Percentiles rank a stretch among this genome's conserved stretches.
Conservation (phyloP, 2,888 invertebrate species). For the Ypsolopha scabrella region DNA sequence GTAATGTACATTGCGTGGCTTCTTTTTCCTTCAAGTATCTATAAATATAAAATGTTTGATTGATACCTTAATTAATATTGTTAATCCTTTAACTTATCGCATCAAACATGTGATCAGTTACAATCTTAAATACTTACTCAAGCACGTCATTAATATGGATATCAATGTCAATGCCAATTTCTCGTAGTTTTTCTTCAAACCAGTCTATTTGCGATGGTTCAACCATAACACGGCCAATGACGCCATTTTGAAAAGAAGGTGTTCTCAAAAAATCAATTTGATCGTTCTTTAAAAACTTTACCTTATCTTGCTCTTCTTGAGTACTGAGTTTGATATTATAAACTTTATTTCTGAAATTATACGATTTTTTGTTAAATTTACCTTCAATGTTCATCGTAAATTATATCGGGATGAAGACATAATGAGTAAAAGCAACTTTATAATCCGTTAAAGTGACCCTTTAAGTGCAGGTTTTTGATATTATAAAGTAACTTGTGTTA, state of each 20-base stretch:
- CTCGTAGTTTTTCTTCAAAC: conserved; percentile 36
- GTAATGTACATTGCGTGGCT: conserved; percentile 3
- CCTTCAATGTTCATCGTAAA: too few relatives aligned
- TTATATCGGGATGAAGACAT: too few relatives aligned
- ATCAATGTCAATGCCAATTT: conserved; percentile 25
- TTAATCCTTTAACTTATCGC: not conserved
- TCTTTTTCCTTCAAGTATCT: conserved; percentile 30
- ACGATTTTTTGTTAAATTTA: not conserved
- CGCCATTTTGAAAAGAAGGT: conserved; percentile 30
- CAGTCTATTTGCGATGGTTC: conserved; percentile 34
- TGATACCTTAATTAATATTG: not conserved
- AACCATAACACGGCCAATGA: conserved; percentile 40
- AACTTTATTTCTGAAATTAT: conserved; percentile 34
- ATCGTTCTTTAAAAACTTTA: conserved; percentile 29
- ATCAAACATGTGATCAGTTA: not conserved
- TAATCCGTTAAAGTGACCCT: too few relatives aligned
- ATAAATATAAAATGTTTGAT: conserved; percentile 11
- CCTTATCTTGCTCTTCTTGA: conserved; percentile 26
- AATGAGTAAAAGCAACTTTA: too few relatives aligned
- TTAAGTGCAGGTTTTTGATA: too few relatives aligned
- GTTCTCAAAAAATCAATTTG: conserved; percentile 36
- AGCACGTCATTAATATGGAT: conserved; percentile 37
- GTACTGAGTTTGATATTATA: conserved; percentile 31
- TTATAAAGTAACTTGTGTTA: too few relatives aligned
- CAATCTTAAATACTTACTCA: conserved; percentile 26